phyloP scores from a whole-genome alignment of 23 tunicate species.

The Ascidia mentula region DNA sequence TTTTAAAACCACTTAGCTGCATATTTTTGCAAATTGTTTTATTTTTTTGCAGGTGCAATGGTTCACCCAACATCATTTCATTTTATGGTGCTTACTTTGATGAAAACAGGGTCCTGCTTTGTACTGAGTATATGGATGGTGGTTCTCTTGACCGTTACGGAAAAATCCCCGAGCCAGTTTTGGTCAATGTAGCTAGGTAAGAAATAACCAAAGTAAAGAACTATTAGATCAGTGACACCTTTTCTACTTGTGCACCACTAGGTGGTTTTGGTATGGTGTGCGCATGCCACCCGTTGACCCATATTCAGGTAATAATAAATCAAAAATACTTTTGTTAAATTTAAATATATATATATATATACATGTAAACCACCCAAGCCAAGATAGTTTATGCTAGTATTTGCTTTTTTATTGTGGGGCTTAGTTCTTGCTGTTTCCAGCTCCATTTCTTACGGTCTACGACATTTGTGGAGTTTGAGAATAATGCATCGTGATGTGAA shows the following conservation, averaged over 20 bases:
- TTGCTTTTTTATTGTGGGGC: neutral
- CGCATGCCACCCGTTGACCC: no score
- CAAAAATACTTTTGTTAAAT: no score
- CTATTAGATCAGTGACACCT: no score
- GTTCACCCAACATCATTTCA: conserved; percentile 74
- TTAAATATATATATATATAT: no score
- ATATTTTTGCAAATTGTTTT: neutral
- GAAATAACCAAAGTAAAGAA: neutral
- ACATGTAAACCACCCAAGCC: no score
- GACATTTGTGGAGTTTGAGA: conserved; percentile 59
- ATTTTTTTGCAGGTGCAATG: conserved; percentile 58
- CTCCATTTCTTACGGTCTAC: conserved; percentile 64
- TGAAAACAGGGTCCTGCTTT: conserved; percentile 75
- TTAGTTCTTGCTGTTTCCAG: neutral
- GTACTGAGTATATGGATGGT: conserved; percentile 95
- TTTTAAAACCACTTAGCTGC: neutral
- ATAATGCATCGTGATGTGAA: conserved; percentile 95
- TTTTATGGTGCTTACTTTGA: conserved; percentile 91
- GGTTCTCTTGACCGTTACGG: conserved; percentile 84
- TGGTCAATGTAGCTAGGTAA: conserved; percentile 69
- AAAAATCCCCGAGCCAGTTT: conserved; percentile 51
- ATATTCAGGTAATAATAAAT: no score
- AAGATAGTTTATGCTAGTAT: neutral
- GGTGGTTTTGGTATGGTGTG: no score
- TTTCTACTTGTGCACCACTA: no score